These are phyloP conservation scores for Boleophthalmus pectinirostris DNA, from an alignment of 2,113 vertebrate genomes.

Conservation along the genomic window DNA sequence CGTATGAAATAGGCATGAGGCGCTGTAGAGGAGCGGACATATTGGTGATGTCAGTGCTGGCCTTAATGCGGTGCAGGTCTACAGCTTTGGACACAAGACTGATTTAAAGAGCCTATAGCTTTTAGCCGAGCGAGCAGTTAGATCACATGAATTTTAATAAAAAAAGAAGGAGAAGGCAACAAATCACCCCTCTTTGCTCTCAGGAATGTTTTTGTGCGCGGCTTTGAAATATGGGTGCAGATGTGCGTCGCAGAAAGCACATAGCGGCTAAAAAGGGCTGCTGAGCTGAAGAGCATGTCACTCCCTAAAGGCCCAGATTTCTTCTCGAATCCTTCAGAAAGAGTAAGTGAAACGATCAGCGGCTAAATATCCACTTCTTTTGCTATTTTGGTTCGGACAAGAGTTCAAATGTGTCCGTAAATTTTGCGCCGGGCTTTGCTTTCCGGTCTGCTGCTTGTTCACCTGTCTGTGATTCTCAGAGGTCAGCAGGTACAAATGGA, in stretches of 20 bases:
- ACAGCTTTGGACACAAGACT: conserved; percentile 62
- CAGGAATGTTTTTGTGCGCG: conserved; percentile 76
- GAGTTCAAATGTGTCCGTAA: neutral
- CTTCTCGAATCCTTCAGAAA: conserved; percentile 46
- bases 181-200: conserved; percentile 76
- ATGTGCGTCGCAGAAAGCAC: conserved; percentile 73
- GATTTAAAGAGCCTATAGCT: conserved; percentile 76
- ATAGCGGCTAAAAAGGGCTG: conserved; percentile 59
- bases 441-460: conserved; percentile 1
- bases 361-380: conserved; percentile 12
- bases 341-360: conserved; percentile 32
- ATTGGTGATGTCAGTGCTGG: conserved; percentile 68
- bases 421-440: neutral
- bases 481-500: neutral
- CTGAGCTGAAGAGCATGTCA: conserved; percentile 62
- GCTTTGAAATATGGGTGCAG: conserved; percentile 78
- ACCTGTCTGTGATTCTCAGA: neutral
- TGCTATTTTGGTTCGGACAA: neutral
- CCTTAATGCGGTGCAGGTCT: conserved; percentile 71
- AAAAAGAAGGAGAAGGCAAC: conserved; percentile 75
- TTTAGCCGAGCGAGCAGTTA: conserved; percentile 74
- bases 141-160: conserved; percentile 81
- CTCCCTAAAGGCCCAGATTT: conserved; percentile 63
- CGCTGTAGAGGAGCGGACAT: conserved; percentile 54
- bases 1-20: conserved; percentile 63